These are phyloP conservation scores for Semicossyphus pulcher DNA, from an alignment of 2,113 vertebrate genomes.

Conservation along the genomic window DNA sequence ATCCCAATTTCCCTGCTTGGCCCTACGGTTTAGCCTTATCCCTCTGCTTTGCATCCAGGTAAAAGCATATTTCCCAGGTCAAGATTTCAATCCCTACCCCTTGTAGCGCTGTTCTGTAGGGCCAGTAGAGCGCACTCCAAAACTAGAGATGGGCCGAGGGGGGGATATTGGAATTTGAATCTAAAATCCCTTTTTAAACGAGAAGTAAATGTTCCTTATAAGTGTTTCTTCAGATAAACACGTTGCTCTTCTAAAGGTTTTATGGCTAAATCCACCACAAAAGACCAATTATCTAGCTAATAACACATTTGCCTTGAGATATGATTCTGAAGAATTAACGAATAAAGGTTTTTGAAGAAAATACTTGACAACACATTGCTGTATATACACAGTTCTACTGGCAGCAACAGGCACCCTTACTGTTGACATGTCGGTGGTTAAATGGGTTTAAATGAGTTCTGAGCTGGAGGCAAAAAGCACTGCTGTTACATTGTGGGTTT, in stretches of 20 bases:
- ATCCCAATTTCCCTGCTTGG: not conserved
- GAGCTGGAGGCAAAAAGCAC: conserved; percentile 18
- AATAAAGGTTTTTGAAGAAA: not conserved
- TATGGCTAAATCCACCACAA: not conserved
- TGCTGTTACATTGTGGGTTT: conserved; percentile 52
- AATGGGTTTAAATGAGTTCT: conserved; percentile 24
- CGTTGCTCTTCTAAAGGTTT: too few relatives aligned
- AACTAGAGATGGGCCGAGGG: too few relatives aligned
- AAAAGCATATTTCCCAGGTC: too few relatives aligned
- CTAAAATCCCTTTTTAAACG: too few relatives aligned
- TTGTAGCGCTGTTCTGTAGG: too few relatives aligned
- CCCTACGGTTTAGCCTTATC: not conserved
- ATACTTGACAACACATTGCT: not conserved
- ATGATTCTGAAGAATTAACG: not conserved
- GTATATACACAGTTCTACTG: not conserved
- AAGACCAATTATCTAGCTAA: not conserved
- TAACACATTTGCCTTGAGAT: not conserved
- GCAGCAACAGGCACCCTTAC: not conserved
- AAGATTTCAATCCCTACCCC: too few relatives aligned
- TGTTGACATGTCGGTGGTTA: not conserved
- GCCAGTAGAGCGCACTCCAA: too few relatives aligned
- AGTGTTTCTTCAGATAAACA: too few relatives aligned
- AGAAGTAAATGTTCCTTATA: too few relatives aligned
- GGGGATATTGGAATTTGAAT: too few relatives aligned
- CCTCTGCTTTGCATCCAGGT: not conserved